Base-by-base conservation (phyloP, 2,797 vertebrate species). In the Esox lucius region DNA sequence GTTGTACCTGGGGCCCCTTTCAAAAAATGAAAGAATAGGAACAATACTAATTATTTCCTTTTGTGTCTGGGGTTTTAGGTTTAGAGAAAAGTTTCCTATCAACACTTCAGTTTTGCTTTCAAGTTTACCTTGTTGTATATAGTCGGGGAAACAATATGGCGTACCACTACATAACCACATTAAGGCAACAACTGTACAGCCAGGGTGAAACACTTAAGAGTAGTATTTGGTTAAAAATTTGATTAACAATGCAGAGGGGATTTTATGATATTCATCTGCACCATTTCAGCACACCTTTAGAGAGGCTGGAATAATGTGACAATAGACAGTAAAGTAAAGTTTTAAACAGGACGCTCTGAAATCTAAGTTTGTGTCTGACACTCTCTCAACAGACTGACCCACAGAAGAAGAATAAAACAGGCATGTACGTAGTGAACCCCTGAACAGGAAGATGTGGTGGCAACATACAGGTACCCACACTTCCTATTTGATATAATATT, bases 341-440 rank as follows among this genome's bases (percentile, higher is more conserved):
- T 61, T 61, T 61, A 56, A 56, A 19, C 53, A 5, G 4, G 9
- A 61, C 12, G 3, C 24, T 61, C 22, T 61, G 22, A 61, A 64
- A 64, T 31, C 2, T 64, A 64, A 28, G 26, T 26, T 16, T 64
- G 1, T 31, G 61, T 66, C 15, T 66, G 28, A 66, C 15, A 7
- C 64, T 31, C 15, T 75, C 71, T 80, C 35, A 68, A 75, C 70
- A 85, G 82, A 80, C 42, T 4, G 85, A 70, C 49, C n/a, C 33
- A 0, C 73, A 82, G n/a, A 83, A 64, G 35, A 88, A 74, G 74
- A 84, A 81, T 51, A 72, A 12, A 48, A 35, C 64, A 4, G 87
- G 87, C 4, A 82, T 83, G 62, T 88, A 88, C 61, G 31, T 76
- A 24, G 79, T 88, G 12, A 88, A 88, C 74, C 85, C 85, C 6